Conservation (phyloP, 2,888 invertebrate species). For the Synanthedon formicaeformis region DNA sequence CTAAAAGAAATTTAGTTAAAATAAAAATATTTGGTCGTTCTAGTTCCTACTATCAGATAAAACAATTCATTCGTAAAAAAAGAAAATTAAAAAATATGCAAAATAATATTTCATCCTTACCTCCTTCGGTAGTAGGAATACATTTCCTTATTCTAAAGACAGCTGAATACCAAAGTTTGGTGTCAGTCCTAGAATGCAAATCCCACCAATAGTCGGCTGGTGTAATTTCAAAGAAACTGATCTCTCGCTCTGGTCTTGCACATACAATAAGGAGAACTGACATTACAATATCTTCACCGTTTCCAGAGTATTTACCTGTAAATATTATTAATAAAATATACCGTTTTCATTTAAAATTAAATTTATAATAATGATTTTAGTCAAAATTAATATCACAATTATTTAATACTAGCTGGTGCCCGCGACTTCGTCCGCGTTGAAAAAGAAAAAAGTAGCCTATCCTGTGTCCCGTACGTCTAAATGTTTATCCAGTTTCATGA, state of each 20-base stretch:
- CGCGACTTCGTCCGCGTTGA: no score
- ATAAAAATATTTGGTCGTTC: no score
- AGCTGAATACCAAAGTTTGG: constrained; percentile 50
- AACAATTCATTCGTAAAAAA: constrained; percentile 1
- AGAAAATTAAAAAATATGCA: not conserved
- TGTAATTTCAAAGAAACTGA: constrained; percentile 42
- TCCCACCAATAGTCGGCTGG: constrained; percentile 50
- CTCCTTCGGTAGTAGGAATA: constrained; percentile 47
- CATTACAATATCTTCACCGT: constrained; percentile 51
- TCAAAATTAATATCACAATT: no score
- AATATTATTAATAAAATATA: constrained; percentile 3
- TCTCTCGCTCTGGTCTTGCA: constrained; percentile 36
- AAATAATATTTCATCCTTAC: constrained; percentile 21
- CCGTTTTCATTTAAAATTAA: no score
- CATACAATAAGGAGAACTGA: constrained; percentile 53
- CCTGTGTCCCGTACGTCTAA: no score
- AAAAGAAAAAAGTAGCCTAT: no score
- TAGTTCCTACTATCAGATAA: no score
- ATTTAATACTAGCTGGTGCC: no score
- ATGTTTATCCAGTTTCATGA: no score
- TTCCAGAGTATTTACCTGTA: constrained; percentile 58
- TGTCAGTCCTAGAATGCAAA: constrained; percentile 42
- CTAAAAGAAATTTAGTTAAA: constrained; percentile 21
- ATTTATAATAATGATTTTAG: no score
- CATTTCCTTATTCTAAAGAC: constrained; percentile 58